phyloP scores from a whole-genome alignment of 2,888 invertebrate genomes.

The Pedicia rivosa region DNA sequence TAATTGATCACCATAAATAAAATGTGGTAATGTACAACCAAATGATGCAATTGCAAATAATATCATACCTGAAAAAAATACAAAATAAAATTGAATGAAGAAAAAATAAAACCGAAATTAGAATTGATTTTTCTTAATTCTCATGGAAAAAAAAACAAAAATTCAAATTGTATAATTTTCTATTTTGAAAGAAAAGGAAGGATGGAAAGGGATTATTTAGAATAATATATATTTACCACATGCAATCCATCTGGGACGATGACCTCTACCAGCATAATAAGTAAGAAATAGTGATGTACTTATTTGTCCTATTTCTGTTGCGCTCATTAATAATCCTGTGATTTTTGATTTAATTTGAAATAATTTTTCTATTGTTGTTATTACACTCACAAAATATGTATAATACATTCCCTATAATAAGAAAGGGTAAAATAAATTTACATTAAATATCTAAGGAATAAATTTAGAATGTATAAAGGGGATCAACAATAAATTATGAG shows the following conservation, averaged over 20 bases:
- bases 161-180: not conserved
- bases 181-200: not conserved
- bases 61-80: slow-evolving; percentile 39
- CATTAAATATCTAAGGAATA: slow-evolving; percentile 11
- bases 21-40: slow-evolving; percentile 75
- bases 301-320: slow-evolving; percentile 87
- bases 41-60: slow-evolving; percentile 74
- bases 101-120: too few species aligned
- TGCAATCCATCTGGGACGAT: slow-evolving; percentile 86
- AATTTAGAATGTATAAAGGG: not conserved
- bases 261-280: slow-evolving; percentile 81
- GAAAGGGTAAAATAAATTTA: not conserved
- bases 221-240: slow-evolving; percentile 37
- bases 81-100: not conserved
- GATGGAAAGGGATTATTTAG: not conserved
- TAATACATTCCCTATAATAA: slow-evolving; percentile 63
- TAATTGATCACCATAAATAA: slow-evolving; percentile 63
- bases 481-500: too few species aligned
- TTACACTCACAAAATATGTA: slow-evolving; percentile 86
- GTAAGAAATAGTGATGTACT: slow-evolving; percentile 75
- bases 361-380: slow-evolving; percentile 83
- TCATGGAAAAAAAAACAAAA: slow-evolving; percentile 1
- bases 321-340: slow-evolving; percentile 76
- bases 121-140: too few species aligned
- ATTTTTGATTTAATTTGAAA: slow-evolving; percentile 86